Base-by-base conservation (phyloP, 2,113 vertebrate species). In the Pterocles burchelli region DNA sequence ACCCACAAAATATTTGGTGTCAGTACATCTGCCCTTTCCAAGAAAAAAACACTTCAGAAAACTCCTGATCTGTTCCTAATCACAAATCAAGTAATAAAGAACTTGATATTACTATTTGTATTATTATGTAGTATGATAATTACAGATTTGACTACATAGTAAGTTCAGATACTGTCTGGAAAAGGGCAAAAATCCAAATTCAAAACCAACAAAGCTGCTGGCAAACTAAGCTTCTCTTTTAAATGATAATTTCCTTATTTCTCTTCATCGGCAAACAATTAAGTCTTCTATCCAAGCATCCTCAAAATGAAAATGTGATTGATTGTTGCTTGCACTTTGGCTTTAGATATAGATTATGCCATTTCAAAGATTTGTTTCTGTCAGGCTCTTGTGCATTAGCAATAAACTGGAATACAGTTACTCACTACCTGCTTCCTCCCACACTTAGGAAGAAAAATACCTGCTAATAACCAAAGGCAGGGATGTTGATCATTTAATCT, bases 351-450 rank as follows among this genome's bases (percentile, higher is more conserved):
- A 70, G n/a, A 93, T 93, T 78, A 82, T 63, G 57, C 52, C 48
- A 82, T 90, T 88, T 86, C 38, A 59, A 83, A 95, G 57, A 85
- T 79, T 79, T 92, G 45, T 26, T 92, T 92, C 90, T 63, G 19
- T 63, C 62, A 88, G 62, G 48, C 22, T 78, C 25, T 33, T 41
- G 43, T 79, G 52, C 38, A 48, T 90, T 88, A 83, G 45, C 78
- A 91, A 90, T 85, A 90, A 93, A 85, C 49, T 49, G 19, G 46
- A 93, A 68, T 36, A 70, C 16, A 77, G 49, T 79, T 70, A 67
- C n/a, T 77, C 65, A 41, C 61, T 88, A 33, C 18, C 29, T 81
- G 43, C 22, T 85, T 93, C 54, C 51, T 74, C 84, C 67, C 70
- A 74, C 46, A 49, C n/a, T 49, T 63, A 48, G 31, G 41, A 88